Percentiles rank a stretch among this genome's conserved stretches.
These are phyloP conservation scores for Rhabdophis nuchalis DNA, from an alignment of 2,797 vertebrate species.

Conservation along the genomic window DNA sequence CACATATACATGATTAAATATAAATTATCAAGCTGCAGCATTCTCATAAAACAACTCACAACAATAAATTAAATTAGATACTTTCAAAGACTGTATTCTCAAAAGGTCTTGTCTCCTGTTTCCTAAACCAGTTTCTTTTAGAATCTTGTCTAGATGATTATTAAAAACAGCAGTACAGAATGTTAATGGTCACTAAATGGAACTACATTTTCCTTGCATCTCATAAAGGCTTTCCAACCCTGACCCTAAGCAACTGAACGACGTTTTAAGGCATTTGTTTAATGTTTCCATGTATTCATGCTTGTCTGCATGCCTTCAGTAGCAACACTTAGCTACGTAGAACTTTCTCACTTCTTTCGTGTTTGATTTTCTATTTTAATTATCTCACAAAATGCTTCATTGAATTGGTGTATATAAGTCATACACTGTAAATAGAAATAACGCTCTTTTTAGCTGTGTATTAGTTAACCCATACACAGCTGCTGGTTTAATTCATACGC, in stretches of 20 bases:
- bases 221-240: not conserved
- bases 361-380: conserved; percentile 3
- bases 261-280: not conserved
- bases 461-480: conserved; percentile 26
- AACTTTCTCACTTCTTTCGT: not conserved
- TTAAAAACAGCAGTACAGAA: not conserved
- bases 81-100: not conserved
- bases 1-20: not conserved
- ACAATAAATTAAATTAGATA: not conserved
- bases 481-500: conserved; percentile 26
- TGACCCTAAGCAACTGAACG: not conserved
- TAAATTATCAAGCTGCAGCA: not conserved
- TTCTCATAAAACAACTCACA: not conserved
- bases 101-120: not conserved
- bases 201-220: not conserved
- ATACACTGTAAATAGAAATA: conserved; percentile 12
- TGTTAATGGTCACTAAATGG: not conserved
- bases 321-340: not conserved
- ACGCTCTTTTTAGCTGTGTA: conserved; percentile 17
- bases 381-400: conserved; percentile 10
- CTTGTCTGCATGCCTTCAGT: not conserved
- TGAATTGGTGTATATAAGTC: conserved; percentile 14
- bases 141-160: not conserved
- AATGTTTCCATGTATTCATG: not conserved
- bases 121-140: not conserved